phyloP scores from a whole-genome alignment of 2,113 vertebrate species.

The Anoplopoma fimbria region DNA sequence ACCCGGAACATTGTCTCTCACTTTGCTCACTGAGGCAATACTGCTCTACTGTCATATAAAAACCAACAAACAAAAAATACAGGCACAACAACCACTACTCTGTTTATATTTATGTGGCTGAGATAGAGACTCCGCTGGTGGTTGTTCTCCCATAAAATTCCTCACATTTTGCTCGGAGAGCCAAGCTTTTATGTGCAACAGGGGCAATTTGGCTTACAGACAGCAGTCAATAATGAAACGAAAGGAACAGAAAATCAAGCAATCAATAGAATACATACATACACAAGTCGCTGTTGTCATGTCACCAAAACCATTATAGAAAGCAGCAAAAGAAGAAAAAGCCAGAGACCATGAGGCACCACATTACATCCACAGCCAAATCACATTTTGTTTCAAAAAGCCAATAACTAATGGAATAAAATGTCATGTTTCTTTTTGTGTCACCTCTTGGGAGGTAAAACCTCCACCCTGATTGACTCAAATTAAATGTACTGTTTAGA shows the following conservation, averaged over 20 bases:
- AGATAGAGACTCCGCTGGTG: constrained; percentile 52
- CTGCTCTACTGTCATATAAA: background rate
- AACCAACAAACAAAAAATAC: background rate
- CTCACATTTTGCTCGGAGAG: constrained; percentile 40
- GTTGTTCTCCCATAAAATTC: constrained; percentile 51
- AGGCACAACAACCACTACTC: background rate
- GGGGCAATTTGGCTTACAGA: background rate
- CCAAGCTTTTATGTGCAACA: background rate
- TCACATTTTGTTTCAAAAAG: background rate
- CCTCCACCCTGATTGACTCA: background rate
- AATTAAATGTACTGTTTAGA: background rate
- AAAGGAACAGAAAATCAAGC: background rate
- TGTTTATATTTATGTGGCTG: constrained; percentile 18
- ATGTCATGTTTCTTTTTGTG: background rate
- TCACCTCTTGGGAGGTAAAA: background rate
- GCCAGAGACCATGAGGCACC: background rate
- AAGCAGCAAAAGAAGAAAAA: background rate
- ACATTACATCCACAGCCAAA: background rate
- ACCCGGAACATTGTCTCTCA: constrained; percentile 31
- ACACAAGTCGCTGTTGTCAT: background rate
- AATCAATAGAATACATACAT: background rate
- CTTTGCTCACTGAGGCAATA: background rate
- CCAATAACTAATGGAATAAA: background rate
- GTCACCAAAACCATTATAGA: background rate
- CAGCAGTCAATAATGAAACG: background rate